These are phyloP conservation scores for Apamea crenata DNA, from an alignment of 2,888 invertebrate species.

Conservation along the genomic window DNA sequence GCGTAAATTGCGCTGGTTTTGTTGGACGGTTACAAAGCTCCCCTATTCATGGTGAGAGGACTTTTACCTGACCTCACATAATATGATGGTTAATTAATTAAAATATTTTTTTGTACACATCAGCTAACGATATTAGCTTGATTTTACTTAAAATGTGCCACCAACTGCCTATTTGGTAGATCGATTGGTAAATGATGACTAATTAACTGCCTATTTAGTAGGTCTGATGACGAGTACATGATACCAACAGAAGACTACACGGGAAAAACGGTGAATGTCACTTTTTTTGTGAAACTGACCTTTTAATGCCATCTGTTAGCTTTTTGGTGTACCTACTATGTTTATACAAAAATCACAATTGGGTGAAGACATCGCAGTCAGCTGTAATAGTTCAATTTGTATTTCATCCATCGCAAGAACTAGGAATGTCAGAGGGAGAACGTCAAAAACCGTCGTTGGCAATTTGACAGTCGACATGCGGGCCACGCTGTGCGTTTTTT, in stretches of 20 bases:
- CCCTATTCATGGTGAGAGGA: neutral
- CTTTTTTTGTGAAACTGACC: too few relatives aligned
- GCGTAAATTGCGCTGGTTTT: conserved; percentile 27
- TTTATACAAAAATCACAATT: too few relatives aligned
- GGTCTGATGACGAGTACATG: neutral
- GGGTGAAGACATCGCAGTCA: too few relatives aligned
- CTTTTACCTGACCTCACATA: neutral
- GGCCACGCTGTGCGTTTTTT: too few relatives aligned
- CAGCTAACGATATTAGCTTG: neutral
- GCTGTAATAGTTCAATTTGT: too few relatives aligned
- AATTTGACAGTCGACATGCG: too few relatives aligned
- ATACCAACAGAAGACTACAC: neutral
- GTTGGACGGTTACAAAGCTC: conserved; percentile 3
- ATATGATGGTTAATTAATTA: neutral
- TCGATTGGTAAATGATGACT: neutral
- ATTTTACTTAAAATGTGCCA: neutral
- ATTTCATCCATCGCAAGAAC: too few relatives aligned
- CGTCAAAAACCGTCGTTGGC: too few relatives aligned
- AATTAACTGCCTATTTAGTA: neutral
- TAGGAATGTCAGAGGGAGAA: too few relatives aligned
- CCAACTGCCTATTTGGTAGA: neutral
- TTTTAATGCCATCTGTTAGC: too few relatives aligned
- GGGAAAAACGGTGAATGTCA: too few relatives aligned
- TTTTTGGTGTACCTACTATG: too few relatives aligned
- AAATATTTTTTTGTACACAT: neutral